These are phyloP conservation scores for Globodera rostochiensis DNA, from an alignment of 1,140 invertebrate species.

Conservation along the genomic window DNA sequence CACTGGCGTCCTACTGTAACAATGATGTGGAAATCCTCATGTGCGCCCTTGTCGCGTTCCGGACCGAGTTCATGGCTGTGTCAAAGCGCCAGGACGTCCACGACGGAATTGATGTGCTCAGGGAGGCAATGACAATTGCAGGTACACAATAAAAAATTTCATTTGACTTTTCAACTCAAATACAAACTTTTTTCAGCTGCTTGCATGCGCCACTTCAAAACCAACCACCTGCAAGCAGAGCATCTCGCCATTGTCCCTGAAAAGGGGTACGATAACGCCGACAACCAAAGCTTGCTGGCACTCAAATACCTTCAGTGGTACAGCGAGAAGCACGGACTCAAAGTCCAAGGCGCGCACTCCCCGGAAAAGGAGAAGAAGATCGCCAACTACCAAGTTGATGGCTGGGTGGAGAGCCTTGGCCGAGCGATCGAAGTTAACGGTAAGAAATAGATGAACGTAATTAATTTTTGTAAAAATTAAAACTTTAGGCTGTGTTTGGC, in stretches of 20 bases:
- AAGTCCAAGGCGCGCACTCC: not conserved
- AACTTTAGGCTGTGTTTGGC: not conserved
- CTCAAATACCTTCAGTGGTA: slow-evolving; percentile 18
- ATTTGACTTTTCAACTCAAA: no score
- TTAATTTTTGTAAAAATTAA: no score
- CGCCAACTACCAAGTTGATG: no score
- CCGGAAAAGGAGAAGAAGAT: no score
- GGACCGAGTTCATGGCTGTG: not conserved
- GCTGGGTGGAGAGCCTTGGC: no score
- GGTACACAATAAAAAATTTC: no score
- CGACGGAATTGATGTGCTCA: no score
- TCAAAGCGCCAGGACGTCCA: no score
- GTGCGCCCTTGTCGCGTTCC: slow-evolving; percentile 19
- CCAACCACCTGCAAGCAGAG: not conserved
- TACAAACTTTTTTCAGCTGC: not conserved
- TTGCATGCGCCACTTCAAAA: not conserved
- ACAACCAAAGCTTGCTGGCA: slow-evolving; percentile 8
- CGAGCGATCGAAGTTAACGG: no score
- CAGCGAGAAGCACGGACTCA: not conserved
- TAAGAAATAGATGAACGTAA: no score
- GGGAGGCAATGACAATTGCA: no score
- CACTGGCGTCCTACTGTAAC: slow-evolving; percentile 8
- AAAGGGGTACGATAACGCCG: slow-evolving; percentile 5
- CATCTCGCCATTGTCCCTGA: slow-evolving; percentile 18
- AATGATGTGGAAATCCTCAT: slow-evolving; percentile 18